Evolutionary conservation across 2,113 vertebrate species (phyloP).

Genomic region (Eolophus roseicapilla): DNA sequence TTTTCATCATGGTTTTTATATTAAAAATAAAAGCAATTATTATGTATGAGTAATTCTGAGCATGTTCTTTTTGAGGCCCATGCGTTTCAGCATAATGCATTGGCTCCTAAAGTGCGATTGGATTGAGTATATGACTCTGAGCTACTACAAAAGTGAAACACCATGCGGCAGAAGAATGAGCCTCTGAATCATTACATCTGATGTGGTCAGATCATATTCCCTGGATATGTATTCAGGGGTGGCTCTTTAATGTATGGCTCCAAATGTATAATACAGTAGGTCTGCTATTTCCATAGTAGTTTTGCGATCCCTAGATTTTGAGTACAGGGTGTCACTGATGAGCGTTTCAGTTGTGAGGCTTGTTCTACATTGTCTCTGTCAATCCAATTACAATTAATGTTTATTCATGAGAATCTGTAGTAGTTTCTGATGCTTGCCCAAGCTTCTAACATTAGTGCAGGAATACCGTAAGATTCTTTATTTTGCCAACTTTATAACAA

Average conservation of each 20-base stretch:
- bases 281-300: neutral
- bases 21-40: neutral
- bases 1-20: neutral
- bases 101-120: neutral
- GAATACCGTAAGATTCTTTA: slow-evolving; percentile 29
- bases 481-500: slow-evolving; percentile 44
- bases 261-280: neutral
- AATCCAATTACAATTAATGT: slow-evolving; percentile 40
- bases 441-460: slow-evolving; percentile 51
- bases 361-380: neutral
- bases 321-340: neutral
- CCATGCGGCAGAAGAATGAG: neutral
- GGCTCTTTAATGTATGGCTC: neutral
- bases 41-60: neutral
- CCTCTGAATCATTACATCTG: neutral
- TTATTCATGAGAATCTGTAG: slow-evolving; percentile 67
- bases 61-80: neutral
- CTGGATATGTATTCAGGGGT: neutral
- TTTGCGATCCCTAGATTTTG: neutral
- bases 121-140: neutral
- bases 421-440: slow-evolving; percentile 21
- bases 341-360: neutral
- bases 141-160: neutral
- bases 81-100: neutral
- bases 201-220: neutral